phyloP scores from a whole-genome alignment of 2,888 invertebrate species.

The Cotesia congregata region DNA sequence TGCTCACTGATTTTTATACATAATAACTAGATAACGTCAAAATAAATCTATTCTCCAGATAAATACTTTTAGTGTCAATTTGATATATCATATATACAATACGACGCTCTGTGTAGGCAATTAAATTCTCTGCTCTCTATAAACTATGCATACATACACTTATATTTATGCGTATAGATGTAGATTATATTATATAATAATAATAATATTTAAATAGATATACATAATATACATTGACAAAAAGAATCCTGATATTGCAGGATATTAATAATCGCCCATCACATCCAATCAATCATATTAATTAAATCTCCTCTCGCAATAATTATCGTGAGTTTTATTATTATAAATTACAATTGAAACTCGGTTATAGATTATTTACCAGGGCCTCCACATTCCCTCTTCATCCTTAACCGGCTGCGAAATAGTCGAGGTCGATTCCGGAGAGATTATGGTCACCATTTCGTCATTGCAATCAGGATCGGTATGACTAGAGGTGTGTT shows the following conservation, averaged over 20 bases:
- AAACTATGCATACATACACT: constrained; percentile 8
- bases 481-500: constrained; percentile 59
- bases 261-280: not conserved
- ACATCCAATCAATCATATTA: constrained; percentile 24
- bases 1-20: constrained; percentile 2
- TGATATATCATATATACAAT: constrained; percentile 29
- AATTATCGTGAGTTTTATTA: not conserved
- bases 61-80: constrained; percentile 53
- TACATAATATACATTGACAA: constrained; percentile 51
- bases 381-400: constrained; percentile 69
- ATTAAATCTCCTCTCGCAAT: not conserved
- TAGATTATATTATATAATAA: no score
- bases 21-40: constrained; percentile 68
- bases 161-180: not conserved
- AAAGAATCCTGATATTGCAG: constrained; percentile 8
- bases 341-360: not conserved
- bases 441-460: constrained; percentile 55
- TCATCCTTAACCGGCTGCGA: constrained; percentile 65
- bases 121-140: constrained; percentile 20
- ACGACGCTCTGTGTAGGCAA: constrained; percentile 5
- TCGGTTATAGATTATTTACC: constrained; percentile 55
- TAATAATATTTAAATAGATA: not conserved
- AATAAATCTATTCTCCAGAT: constrained; percentile 68
- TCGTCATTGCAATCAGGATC: constrained; percentile 47
- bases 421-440: constrained; percentile 48